Base-by-base conservation (phyloP, 2,113 vertebrate genomes). In the Agelaius tricolor region DNA sequence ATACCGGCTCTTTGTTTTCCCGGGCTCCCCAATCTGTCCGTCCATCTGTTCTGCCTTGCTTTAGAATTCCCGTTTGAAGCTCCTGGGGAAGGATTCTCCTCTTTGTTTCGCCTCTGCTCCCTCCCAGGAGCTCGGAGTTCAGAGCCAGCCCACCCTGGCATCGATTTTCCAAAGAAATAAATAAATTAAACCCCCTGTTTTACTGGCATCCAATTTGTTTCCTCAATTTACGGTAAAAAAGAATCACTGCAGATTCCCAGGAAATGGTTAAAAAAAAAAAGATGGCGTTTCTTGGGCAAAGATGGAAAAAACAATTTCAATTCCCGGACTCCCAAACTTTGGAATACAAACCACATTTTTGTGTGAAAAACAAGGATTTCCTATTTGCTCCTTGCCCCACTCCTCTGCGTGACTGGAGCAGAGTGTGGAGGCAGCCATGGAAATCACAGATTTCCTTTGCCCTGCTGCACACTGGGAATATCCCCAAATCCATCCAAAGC, bases 21-120 rank as follows among this genome's bases (percentile, higher is more conserved):
- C 8, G 33, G 52, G 87, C 90, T 90, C 87, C 90, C 90, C 95
- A 93, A 88, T 88, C 93, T 96, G 93, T 14, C 75, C n/a, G 7
- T 57, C 95, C 95, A 94, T 94, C 95, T 96, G 95, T 66, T 93
- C 75, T 78, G 20, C 62, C 79, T 74, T 3, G 84, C 14, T 88
- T 83, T 18, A 37, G 2, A 52, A 47, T 78, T 79, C 62, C 67
- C 7, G 24, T 9, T 67, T 54, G 22, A 79, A 93, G 95, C 95
- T 96, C 95, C 84, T 72, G 84, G 72, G 84, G 80, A 91, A 94
- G 95, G 87, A 75, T 79, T 81, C 80, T 79, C 72, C 62, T 75
- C 81, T 89, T 93, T 94, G 88, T 93, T 89, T 30, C 10, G n/a
- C 19, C 47, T 80, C 68, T 9, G 71, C 67, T 91, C 76, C 49